phyloP scores from a whole-genome alignment of 2,113 vertebrate genomes.

The Pangasianodon gigas region DNA sequence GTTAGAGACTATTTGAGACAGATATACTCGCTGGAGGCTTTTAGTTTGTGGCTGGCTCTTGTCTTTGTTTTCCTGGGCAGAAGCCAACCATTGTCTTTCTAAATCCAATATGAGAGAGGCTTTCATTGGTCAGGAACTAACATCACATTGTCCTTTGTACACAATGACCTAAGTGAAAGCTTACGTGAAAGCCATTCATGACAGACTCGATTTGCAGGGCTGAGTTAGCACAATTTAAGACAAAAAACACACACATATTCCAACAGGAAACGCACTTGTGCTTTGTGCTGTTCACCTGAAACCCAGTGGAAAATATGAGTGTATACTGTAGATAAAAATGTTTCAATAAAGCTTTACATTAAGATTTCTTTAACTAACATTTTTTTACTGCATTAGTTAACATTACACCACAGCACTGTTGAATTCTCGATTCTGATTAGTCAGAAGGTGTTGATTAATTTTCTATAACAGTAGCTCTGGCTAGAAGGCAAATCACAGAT shows the following conservation, averaged over 20 bases:
- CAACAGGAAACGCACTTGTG: conserved; percentile 33
- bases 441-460: background rate
- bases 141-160: conserved; percentile 43
- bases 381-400: background rate
- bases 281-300: conserved; percentile 4
- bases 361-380: background rate
- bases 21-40: conserved; percentile 27
- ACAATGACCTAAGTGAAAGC: conserved; percentile 41
- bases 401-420: background rate
- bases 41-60: conserved; percentile 40
- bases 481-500: background rate
- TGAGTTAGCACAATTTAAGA: conserved; percentile 41
- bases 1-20: conserved; percentile 22
- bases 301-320: background rate
- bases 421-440: background rate
- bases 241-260: conserved; percentile 2
- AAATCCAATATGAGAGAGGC: conserved; percentile 35
- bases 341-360: background rate
- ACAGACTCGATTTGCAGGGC: conserved; percentile 33
- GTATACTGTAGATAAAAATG: background rate
- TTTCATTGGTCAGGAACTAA: conserved; percentile 44
- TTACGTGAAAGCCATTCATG: conserved; percentile 44
- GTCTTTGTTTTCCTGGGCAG: conserved; percentile 27
- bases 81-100: conserved; percentile 44
- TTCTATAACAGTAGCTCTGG: background rate